Base-by-base conservation (phyloP, 2,888 invertebrate species). In the Onthophagus sagittarius region DNA sequence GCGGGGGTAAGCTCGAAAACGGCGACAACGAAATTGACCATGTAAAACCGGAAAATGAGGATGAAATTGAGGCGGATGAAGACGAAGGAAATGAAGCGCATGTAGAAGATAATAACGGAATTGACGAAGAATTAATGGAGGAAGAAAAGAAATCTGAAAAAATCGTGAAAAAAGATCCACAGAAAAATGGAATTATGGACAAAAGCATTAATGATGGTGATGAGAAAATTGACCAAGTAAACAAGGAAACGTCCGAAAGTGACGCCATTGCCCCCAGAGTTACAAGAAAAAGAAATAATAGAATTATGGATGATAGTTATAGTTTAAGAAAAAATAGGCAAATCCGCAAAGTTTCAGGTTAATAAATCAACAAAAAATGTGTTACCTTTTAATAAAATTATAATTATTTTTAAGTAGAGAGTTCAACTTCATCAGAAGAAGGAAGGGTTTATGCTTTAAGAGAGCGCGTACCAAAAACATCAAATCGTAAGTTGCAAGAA, bases 391-490 rank as follows among this genome's bases (percentile, higher is more conserved):
- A 23, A 23, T 23, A 13, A 13, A 23, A 23, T 74, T 65, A 32
- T 69, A 64, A 71, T 72, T 62, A 13, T 69, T 33, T 5, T 63
- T 73, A 9, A 62, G 31, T 62, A 80, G 79, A 77, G 33, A 81
- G 79, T 76, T 81, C 82, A 31, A 81, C 80, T 75, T 83, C 83
- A 32, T 81, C 83, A 9, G 84, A 84, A 77, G 84, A 77, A 9
- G 77, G 76, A 15, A 77, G 77, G 64, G 79, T 79, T 5, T 85
- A 85, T 78, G 83, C 82, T 6, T 78, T 85, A 67, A 79, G 85
- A 72, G 79, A 83, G 67, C 79, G 85, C 69, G 77, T 78, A 9
- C 82, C 83, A 11, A 85, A 85, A 79, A 80, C 80, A 65, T 74
- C 74, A 53, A 11, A 7, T 9, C 39, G 39, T 53, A 53, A 53